These are phyloP conservation scores for Drosophila carrolli DNA, from an alignment of 1,140 invertebrate species.

Conservation along the genomic window DNA sequence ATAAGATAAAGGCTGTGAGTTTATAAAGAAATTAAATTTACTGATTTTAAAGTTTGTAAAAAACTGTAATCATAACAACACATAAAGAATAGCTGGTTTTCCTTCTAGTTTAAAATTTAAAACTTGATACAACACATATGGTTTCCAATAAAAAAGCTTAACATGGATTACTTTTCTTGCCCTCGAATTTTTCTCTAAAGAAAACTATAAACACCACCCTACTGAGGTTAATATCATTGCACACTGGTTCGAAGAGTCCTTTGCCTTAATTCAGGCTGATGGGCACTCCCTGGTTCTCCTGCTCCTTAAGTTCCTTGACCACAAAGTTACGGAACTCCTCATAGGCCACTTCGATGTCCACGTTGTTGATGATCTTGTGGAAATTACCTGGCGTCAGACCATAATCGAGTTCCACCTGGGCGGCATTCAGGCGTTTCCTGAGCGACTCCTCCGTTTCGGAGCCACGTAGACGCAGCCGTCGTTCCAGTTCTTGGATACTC, in stretches of 20 bases:
- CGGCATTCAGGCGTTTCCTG: slow-evolving; percentile 89
- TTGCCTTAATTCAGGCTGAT: slow-evolving; percentile 40
- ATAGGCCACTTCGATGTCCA: slow-evolving; percentile 95
- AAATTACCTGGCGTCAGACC: slow-evolving; percentile 94
- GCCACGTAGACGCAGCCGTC: slow-evolving; percentile 90
- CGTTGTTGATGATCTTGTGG: slow-evolving; percentile 96
- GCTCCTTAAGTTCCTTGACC: slow-evolving; percentile 86
- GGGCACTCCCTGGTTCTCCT: slow-evolving; percentile 59
- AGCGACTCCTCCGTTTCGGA: slow-evolving; percentile 96
- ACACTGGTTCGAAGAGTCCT: slow-evolving; percentile 9
- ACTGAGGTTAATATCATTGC: slow-evolving; percentile 47
- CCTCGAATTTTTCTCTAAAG: background rate
- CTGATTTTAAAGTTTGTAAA: too few species aligned
- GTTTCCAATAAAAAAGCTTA: background rate
- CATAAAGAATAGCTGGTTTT: background rate
- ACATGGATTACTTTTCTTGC: background rate
- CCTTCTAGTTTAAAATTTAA: background rate
- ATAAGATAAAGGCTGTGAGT: too few species aligned
- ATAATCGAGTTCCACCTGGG: slow-evolving; percentile 93
- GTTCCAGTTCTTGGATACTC: slow-evolving; percentile 91
- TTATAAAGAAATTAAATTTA: too few species aligned
- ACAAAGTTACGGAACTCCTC: slow-evolving; percentile 90
- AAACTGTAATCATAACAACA: background rate
- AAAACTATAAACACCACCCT: background rate
- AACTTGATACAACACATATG: background rate